Base-by-base conservation (phyloP, 2,113 vertebrate species). In the Verasper variegatus region DNA sequence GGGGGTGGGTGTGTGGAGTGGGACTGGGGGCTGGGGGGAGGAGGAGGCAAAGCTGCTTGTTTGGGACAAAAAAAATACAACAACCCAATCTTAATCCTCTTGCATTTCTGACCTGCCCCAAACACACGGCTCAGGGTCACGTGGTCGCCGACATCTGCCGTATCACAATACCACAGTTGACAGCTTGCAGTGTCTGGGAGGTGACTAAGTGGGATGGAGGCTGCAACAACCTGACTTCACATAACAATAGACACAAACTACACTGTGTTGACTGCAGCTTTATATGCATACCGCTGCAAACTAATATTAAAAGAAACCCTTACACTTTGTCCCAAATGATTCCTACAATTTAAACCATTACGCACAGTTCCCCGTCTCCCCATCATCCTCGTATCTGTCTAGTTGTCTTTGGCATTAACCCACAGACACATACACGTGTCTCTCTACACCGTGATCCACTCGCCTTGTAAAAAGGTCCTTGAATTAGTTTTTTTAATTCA, bases 141-240 rank as follows among this genome's bases (percentile, higher is more conserved):
- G 76, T 85, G 84, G 68, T 55, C 56, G 26, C 24, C 49, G 74
- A 89, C 88, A 85, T 86, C 86, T 91, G 89, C 57, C 58, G 47
- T 31, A 64, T 81, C 80, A 81, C 80, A 86, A 54, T 55, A 67
- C 40, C 68, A 71, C 66, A 52, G 69, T 60, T 88, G 87, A 89
- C 86, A 91, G 88, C 71, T 91, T 83, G 72, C 24, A 71, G 88
- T 78, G 86, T 88, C 78, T 85, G 49, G 51, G 54, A 45, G 8
- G 72, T 80, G 85, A 86, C 90, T 87, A 90, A 78, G 66, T 68
- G 24, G 51, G 54, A 18, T 66, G 54, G 47, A 7, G 47, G 15
- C 17, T 13, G 24, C 4, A 4, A 24, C 51, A 45, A 45, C 26
- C 7, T 1, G 17, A 52, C 37, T 63, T 20, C 56, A 10, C 20